Evolutionary conservation across 1,140 invertebrate genomes (phyloP).

Genomic region (Heterodera carotae): DNA sequence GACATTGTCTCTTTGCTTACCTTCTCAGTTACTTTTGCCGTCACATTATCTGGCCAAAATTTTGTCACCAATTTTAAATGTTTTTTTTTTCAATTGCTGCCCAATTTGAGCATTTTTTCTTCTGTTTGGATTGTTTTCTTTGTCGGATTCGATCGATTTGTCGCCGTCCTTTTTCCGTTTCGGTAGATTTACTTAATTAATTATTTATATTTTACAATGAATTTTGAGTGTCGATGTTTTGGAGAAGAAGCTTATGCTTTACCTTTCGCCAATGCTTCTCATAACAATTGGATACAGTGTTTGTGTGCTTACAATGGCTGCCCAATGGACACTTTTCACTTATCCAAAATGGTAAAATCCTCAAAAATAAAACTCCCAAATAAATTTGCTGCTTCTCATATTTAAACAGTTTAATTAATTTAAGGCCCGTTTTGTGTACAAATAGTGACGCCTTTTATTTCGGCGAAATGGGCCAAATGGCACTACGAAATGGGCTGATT

Average conservation of each 20-base stretch:
- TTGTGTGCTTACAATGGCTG: neutral
- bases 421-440: neutral
- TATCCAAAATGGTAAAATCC: neutral
- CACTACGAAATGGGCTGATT: neutral
- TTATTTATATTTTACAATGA: neutral
- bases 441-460: neutral
- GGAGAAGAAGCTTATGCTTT: neutral
- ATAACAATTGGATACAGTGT: neutral
- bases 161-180: neutral
- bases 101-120: conserved; percentile 1
- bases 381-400: too few species aligned
- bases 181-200: neutral
- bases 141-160: neutral
- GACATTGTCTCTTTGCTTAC: neutral
- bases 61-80: neutral
- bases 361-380: neutral
- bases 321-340: neutral
- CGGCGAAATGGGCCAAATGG: neutral
- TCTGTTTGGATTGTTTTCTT: conserved; percentile 9
- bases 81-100: neutral
- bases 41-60: neutral
- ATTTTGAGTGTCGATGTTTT: neutral
- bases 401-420: neutral
- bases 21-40: neutral
- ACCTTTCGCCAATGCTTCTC: neutral